Percentiles rank a stretch among this genome's conserved stretches.
These are phyloP conservation scores for Synergus itoensis DNA, from an alignment of 2,888 invertebrate species.

Conservation along the genomic window DNA sequence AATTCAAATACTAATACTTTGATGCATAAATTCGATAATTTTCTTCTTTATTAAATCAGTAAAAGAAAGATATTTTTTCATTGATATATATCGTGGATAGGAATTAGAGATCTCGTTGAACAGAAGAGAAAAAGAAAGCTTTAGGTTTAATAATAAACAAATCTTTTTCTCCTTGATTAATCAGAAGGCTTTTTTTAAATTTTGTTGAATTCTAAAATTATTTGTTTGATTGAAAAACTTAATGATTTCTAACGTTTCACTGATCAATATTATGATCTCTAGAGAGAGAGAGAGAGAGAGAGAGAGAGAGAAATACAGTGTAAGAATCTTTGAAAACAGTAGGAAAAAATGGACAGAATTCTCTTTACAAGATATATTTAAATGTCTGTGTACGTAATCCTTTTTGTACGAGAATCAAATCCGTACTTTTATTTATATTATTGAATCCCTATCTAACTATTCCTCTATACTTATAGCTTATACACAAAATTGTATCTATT, in stretches of 20 bases:
- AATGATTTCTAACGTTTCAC: neutral
- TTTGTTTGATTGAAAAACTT: neutral
- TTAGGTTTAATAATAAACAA: neutral
- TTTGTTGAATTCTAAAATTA: neutral
- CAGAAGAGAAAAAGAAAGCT: neutral
- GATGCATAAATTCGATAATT: neutral
- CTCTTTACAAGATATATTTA: neutral
- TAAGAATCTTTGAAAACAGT: neutral
- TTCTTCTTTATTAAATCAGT: neutral
- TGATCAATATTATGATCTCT: neutral
- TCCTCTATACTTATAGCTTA: neutral
- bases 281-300: constrained; percentile 7
- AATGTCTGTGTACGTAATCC: neutral
- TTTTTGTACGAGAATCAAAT: constrained; percentile 20
- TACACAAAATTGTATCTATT: neutral
- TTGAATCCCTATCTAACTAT: constrained; percentile 22
- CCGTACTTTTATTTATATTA: constrained; percentile 8
- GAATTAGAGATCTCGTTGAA: neutral
- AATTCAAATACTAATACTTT: neutral
- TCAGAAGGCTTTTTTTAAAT: neutral
- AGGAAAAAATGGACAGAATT: constrained; percentile 17
- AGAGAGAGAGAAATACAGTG: neutral
- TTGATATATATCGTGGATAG: neutral
- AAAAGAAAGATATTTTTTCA: neutral
- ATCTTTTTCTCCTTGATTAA: neutral